Evolutionary conservation across 2,113 vertebrate species (phyloP).

Genomic region (Mobula hypostoma): DNA sequence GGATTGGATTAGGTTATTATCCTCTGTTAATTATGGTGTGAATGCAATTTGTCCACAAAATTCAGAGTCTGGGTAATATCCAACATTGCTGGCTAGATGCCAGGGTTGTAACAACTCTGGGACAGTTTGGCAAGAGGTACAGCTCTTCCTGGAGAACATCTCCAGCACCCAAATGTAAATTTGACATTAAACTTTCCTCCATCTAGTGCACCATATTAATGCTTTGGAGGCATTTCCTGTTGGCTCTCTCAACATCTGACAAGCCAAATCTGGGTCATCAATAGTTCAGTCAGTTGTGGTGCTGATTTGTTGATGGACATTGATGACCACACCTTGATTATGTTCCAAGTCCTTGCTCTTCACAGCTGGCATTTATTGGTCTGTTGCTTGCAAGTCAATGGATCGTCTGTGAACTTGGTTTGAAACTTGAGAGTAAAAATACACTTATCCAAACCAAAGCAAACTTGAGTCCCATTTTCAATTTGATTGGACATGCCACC

Average conservation of each 20-base stretch:
- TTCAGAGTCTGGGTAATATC: neutral
- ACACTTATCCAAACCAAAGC: neutral
- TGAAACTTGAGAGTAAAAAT: neutral
- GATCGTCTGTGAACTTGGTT: neutral
- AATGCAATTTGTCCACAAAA: no score
- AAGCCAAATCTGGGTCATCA: neutral
- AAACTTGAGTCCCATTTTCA: neutral
- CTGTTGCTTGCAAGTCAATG: neutral
- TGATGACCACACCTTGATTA: neutral
- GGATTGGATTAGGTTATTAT: no score
- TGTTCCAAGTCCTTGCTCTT: neutral
- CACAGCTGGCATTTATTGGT: neutral
- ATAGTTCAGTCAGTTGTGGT: neutral
- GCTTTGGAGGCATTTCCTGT: neutral
- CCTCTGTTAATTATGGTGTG: no score
- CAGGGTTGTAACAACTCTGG: no score
- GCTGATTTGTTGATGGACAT: neutral
- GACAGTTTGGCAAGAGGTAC: no score
- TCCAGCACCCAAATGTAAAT: no score
- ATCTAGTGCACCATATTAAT: neutral
- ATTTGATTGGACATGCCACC: neutral
- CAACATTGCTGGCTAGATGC: neutral
- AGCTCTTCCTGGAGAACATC: neutral
- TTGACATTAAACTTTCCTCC: no score
- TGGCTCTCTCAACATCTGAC: neutral